Base-by-base conservation (phyloP, 2,888 invertebrate genomes). In the Dicyrtoma fusca region DNA sequence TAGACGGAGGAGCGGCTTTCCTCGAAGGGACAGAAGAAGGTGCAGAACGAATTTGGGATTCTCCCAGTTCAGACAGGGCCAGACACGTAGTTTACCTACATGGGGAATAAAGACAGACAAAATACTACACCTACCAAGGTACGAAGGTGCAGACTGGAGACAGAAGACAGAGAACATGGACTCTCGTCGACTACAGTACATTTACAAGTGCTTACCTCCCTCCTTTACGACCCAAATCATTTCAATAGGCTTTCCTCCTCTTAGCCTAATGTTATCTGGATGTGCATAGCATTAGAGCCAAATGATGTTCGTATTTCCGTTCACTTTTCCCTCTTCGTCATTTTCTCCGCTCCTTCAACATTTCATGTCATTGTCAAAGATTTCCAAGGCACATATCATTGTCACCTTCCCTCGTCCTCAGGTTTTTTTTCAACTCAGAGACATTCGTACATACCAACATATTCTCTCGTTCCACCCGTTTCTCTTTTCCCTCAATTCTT, bases 271-370 rank as follows among this genome's bases (percentile, higher is more conserved):
- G 65, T 65, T 26, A 26, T 47, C 21, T 47, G 51, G 23, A 45
- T 63, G 63, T 63, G 63, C 61, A 61, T 61, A 61, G 42, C 63
- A 63, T 63, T 63, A 63, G 63, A 63, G 63, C 13, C 47, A 63
- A 63, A 65, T 65, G 65, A 47, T 65, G 65, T 17, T 65, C 65
- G 65, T 65, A 49, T 65, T 65, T 65, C 65, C 65, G 65, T 51
- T 65, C 51, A 51, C 51, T 65, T 26, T n/a, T 17, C 34, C 13
- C 53, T 19, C 53, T 19, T 21, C 17, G 19, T 19, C 21, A 11
- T 11, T 19, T 55, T 21, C 53, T 19, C 53, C 6, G 3, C 45
- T 23, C 44, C 25, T 44, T 21, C 47, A 21, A 21, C n/a, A 47
- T 14, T 11, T 51, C 65, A 26, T 51, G 25, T 26, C 53, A 65